Evolutionary conservation across 2,113 vertebrate species (phyloP), one percentile per base, ranked within the genome.

Genomic region (Paraplagusia blochii): DNA sequence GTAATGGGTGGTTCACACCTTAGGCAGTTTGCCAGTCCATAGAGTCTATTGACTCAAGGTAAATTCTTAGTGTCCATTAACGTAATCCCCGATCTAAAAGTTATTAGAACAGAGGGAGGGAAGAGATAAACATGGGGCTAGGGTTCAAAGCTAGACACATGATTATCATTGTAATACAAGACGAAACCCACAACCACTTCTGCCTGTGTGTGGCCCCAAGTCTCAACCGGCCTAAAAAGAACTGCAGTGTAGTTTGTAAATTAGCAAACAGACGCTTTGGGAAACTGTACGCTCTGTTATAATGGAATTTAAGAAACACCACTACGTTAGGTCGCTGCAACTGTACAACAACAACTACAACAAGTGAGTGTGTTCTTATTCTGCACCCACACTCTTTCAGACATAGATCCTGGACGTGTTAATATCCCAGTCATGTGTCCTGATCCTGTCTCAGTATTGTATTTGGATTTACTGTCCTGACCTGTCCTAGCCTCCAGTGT

Each of bases 401-500:
- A 57, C 64, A 44, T 51, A 64, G 19, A 7, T 43, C 52, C 48
- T 63, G 46, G 63, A 65, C 44, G 44, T 72, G 58, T 59, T 57
- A 60, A 48, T 73, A 70, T 43, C 8, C 34, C 29, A 40, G 39
- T 38, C 34, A 68, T 52, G 53, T 72, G 40, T 75, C 49, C 53
- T 48, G 47, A 51, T 65, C 45, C 19, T 48, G 45, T 72, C 57
- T 82, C 54, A 60, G 63, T 76, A 53, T 74, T 72, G 52, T 80
- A 74, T 66, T 64, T 53, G 44, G 67, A 76, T 63, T 73, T 62
- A 63, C 63, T 77, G 60, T 79, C 48, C 59, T 56, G 46, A 57
- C 47, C 63, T 69, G 70, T 72, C 69, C 39, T 74, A 67, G 64
- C 69, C 69, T 76, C 50, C 73, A 71, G 66, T 76, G 77, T 84